Evolutionary conservation across 2,888 invertebrate species (phyloP), one percentile per base, ranked within the genome.

Genomic region (Phaonia tiefii): DNA sequence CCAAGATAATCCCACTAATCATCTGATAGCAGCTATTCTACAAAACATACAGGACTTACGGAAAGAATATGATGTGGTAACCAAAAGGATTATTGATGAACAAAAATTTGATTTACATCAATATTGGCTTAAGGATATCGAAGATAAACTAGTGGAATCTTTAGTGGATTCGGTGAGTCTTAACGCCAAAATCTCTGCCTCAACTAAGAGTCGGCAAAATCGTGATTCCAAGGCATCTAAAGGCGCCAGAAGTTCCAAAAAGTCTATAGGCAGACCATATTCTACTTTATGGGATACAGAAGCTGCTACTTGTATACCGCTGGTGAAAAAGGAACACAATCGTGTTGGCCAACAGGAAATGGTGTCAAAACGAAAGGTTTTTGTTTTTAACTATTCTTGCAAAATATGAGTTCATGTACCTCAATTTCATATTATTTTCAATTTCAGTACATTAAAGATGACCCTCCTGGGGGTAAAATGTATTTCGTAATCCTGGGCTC

Each of bases 401-500:
- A 5, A n/a, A 10, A n/a, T 13, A 37, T 54, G 7, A 15, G 49
- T 26, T 66, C 17, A 13, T n/a, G n/a, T n/a, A 31, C 8, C 8
- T 31, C 3, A 31, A 31, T 31, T 31, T 2, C 39, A 15, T 4
- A 39, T n/a, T 60, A 39, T 49, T 69, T 15, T 58, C 31, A n/a
- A 44, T 72, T 73, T 25, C 17, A 85, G 85, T 85, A 81, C 37
- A 88, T 89, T 7, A 84, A 84, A 63, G 89, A 89, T 73, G 83
- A 85, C 2, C 89, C 89, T 0, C 0, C 15, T 1, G 44, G 75
- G 7, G 78, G 85, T 0, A 83, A 85, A 20, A 80, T 88, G 0
- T 75, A 86, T 2, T 87, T 89, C 51, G 67, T 88, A 4, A 82
- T 89, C 10, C 31, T 88, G n/a, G 87, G 88, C 0, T 78, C 72